Conservation (phyloP, 1,140 invertebrate genomes). For the Drosophila azteca region DNA sequence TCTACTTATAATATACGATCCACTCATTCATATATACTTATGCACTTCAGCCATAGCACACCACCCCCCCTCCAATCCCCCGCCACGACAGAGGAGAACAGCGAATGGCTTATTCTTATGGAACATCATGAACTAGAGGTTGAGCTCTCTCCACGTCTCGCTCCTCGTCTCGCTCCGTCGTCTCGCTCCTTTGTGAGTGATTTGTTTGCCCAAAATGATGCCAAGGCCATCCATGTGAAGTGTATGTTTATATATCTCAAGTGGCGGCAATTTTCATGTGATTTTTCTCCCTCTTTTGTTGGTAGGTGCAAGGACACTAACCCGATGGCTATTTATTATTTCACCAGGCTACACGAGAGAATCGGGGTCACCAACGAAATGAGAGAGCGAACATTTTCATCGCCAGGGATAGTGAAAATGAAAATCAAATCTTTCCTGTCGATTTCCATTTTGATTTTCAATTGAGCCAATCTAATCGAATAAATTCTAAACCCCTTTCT, state of each 20-base stretch:
- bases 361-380: slow-evolving; percentile 9
- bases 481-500: slow-evolving; percentile 23
- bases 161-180: not conserved
- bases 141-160: not conserved
- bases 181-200: slow-evolving; percentile 27
- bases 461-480: slow-evolving; percentile 42
- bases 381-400: not conserved
- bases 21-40: slow-evolving; percentile 52
- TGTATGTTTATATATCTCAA: slow-evolving; percentile 52
- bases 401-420: slow-evolving; percentile 18
- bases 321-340: slow-evolving; percentile 41
- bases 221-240: slow-evolving; percentile 58
- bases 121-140: slow-evolving; percentile 40
- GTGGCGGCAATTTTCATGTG: slow-evolving; percentile 56
- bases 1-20: slow-evolving; percentile 68
- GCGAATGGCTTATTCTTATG: slow-evolving; percentile 56
- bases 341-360: not conserved
- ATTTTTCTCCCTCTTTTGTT: slow-evolving; percentile 37
- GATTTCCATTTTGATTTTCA: slow-evolving; percentile 46
- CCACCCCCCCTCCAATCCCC: no score
- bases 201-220: slow-evolving; percentile 56
- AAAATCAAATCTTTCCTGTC: slow-evolving; percentile 31
- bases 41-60: slow-evolving; percentile 11
- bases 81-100: no score
- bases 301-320: slow-evolving; percentile 26